Evolutionary conservation across 2,797 vertebrate species (phyloP), one percentile per base, ranked within the genome.

Genomic region (Loris lydekkerianus): DNA sequence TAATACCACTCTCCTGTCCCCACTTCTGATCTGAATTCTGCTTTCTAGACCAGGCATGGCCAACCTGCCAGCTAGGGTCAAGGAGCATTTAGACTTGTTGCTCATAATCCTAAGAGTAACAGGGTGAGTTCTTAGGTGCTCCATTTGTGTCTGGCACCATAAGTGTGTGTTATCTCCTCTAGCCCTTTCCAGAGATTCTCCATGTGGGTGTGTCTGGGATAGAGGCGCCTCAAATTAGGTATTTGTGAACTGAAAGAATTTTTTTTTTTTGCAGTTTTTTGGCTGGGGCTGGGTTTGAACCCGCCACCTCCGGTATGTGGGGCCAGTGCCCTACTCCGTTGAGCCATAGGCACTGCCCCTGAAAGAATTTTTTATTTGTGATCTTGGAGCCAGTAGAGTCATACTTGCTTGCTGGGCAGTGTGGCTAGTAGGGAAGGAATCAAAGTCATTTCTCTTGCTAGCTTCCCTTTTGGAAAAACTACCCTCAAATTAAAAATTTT

Each of bases 61-160:
- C 40, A 11, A 86, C 25, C n/a, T 67, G 15, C 46, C 63, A 84
- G 37, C 21, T 10, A 18, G 23, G 21, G 27, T 34, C 43, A 58
- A 86, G 58, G 81, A 80, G 61, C 25, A 1, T 37, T 34, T 29
- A 86, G 72, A 8, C 37, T 49, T 53, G 17, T 25, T 0, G 8
- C 23, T 80, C 9, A 17, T 43, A 37, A 61, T 43, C 60, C 31
- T 60, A 49, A 84, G 23, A 46, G 67, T n/a, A 65, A 46, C 10
- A 15, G 31, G 27, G 18, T 89, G 31, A 56, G 27, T 80, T 83
- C 14, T 49, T 40, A 2, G 10, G 10, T 53, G 87, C 18, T 67
- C 7, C 0, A 0, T 70, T 49, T 40, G 37, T 63, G n/a, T 29
- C 34, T 37, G 10, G 73, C 0, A 1, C n/a, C 1, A 3, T 1